A percentile compares a stretch with the other conserved stretches of the same genome.
Evolutionary conservation across 2,113 vertebrate species (phyloP).

Genomic region (Limanda limanda): DNA sequence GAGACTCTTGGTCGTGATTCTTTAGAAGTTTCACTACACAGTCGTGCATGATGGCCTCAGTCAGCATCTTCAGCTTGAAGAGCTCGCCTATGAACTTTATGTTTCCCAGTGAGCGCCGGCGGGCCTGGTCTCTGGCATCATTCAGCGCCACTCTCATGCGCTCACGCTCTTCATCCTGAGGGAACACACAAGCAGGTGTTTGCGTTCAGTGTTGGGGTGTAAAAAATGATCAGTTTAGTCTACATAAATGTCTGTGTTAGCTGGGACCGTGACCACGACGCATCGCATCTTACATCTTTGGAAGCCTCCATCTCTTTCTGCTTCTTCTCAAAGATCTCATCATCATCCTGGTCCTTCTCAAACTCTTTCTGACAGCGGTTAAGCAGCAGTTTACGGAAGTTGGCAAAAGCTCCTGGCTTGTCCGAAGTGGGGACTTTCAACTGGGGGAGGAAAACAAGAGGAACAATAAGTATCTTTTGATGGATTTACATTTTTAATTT

Average conservation of each 20-base stretch:
- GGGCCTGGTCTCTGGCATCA: constrained; percentile 89
- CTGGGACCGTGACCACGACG: not conserved
- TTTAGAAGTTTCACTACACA: constrained; percentile 98
- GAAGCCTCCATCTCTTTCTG: constrained; percentile 95
- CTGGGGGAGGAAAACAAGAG: constrained; percentile 71
- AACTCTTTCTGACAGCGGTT: constrained; percentile 99
- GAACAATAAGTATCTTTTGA: not conserved
- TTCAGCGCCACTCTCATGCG: constrained; percentile 91
- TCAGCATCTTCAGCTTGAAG: constrained; percentile 99
- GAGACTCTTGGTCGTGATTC: constrained; percentile 96
- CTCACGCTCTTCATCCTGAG: constrained; percentile 87
- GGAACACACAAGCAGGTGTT: not conserved
- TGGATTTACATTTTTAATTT: not conserved
- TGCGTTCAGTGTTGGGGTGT: not conserved
- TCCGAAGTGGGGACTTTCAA: constrained; percentile 94
- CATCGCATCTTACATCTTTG: constrained; percentile 79
- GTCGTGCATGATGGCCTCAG: constrained; percentile 98
- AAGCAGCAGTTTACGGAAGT: constrained; percentile 96
- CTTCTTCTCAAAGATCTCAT: constrained; percentile 95
- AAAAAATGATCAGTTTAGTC: not conserved
- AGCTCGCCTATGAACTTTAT: constrained; percentile 99
- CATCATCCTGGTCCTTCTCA: constrained; percentile 97
- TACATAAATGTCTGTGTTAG: not conserved
- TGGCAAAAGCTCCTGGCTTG: constrained; percentile 91
- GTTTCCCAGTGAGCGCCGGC: constrained; percentile 94